phyloP scores from a whole-genome alignment of 1,140 invertebrate genomes.

The Chironomus tepperi region DNA sequence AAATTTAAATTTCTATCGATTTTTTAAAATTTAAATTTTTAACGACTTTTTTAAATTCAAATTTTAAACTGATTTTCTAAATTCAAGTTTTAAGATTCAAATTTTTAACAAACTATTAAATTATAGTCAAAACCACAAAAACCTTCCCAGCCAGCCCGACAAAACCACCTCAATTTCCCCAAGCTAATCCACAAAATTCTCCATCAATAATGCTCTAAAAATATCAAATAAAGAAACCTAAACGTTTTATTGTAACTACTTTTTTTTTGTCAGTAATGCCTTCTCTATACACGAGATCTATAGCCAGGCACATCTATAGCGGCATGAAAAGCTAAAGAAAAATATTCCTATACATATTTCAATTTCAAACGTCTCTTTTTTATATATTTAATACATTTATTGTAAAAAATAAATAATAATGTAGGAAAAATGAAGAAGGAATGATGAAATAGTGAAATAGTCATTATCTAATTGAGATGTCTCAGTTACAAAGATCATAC shows the following conservation, averaged over 20 bases:
- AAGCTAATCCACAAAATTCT: not conserved
- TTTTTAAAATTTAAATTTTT: too few relatives aligned
- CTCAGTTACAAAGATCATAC: slow-evolving; percentile 7
- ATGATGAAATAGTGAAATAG: not conserved
- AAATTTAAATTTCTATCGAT: too few relatives aligned
- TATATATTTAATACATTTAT: too few relatives aligned
- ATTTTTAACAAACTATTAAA: too few relatives aligned
- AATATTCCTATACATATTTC: not conserved
- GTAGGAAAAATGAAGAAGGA: not conserved
- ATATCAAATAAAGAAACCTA: slow-evolving; percentile 9
- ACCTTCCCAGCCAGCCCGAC: too few relatives aligned
- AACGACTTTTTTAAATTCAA: too few relatives aligned
- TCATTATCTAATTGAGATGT: slow-evolving; percentile 14
- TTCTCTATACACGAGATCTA: not conserved
- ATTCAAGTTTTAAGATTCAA: too few relatives aligned
- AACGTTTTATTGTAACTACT: not conserved
- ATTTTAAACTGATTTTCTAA: too few relatives aligned
- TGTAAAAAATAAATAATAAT: not conserved
- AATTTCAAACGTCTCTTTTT: not conserved
- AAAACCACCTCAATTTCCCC: not conserved
- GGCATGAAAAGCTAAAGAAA: not conserved
- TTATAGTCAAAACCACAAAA: too few relatives aligned
- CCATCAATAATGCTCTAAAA: not conserved
- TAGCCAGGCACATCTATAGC: too few relatives aligned
- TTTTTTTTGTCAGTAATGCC: not conserved